Evolutionary conservation across 1,140 invertebrate species (phyloP), one percentile per base, ranked within the genome.

Genomic region (Zaprionus capensis): DNA sequence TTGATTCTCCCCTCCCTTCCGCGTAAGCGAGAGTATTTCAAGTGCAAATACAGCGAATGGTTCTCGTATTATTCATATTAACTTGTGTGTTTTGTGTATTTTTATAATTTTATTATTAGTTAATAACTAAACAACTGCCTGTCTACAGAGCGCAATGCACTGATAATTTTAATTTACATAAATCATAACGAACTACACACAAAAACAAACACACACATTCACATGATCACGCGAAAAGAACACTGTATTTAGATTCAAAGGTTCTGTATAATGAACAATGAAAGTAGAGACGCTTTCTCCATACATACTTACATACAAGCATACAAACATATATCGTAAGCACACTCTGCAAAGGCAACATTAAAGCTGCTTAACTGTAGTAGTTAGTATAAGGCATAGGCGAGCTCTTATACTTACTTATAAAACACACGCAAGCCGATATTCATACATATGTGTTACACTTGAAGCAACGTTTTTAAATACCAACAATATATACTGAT

Each of bases 131-230:
- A 75, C 70, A 88, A 90, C 85, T 90, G 85, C 85, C 85, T 90
- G 84, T 87, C 78, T 75, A 69, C 83, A 85, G 85, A 88, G 85
- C 85, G 85, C 79, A 90, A 88, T 90, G 85, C 85, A 90, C 85
- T 90, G 85, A 90, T 90, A 90, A 85, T 90, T 90, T 90, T 90
- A 90, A 82, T 90, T 88, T 81, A 68, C 68, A 77, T 85, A 57
- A 78, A 59, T 74, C 71, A 80, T 74, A 69, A 58, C n/a, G 57
- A 70, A 41, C 64, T 44, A 53, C 41, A 51, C 46, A 41, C 4
- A 41, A 14, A 41, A 4, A 41, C 12, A 41, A 15, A n/a, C 38
- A 41, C 28, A 31, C 14, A 51, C 46, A 17, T 3, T 20, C 20
- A 49, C 46, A 51, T 24, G 20, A 17, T 46, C 41, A 51, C 22